Evolutionary conservation across 2,888 invertebrate genomes (phyloP).

Genomic region (Dryomyza anilis): DNA sequence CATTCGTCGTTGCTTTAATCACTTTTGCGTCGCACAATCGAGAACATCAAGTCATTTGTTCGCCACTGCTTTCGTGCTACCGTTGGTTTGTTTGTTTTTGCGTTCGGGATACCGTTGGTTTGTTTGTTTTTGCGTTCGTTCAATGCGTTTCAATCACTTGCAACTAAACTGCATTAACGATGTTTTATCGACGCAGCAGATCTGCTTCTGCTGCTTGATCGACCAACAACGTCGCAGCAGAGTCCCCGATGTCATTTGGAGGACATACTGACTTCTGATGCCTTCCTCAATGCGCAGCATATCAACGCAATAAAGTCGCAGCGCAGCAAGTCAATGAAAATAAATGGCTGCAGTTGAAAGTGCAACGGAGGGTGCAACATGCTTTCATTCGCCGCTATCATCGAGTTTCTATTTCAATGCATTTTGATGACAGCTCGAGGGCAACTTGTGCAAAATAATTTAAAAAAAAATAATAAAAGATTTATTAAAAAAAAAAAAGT

Average conservation of each 20-base stretch:
- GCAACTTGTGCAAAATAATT: no score
- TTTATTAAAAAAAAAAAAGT: no score
- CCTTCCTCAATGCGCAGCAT: no score
- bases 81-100: neutral
- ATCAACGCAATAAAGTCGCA: no score
- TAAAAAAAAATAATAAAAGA: no score
- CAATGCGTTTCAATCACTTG: neutral
- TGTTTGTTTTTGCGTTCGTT: neutral
- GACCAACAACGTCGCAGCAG: neutral
- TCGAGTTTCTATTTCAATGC: no score
- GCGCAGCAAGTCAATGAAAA: no score
- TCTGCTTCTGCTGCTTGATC: slow-evolving; percentile 2
- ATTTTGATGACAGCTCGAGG: no score
- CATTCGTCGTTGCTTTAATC: no score
- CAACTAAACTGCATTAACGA: slow-evolving; percentile 11
- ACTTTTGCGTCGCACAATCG: neutral
- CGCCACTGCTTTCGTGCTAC: neutral
- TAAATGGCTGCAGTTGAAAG: no score
- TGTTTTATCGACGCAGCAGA: slow-evolving; percentile 11
- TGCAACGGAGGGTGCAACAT: no score
- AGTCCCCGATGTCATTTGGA: neutral
- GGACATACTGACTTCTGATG: neutral
- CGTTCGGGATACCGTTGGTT: neutral
- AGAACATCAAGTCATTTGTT: neutral
- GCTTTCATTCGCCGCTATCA: no score